Percentiles rank a stretch among this genome's conserved stretches.
Conservation (phyloP, 64 coral and sea anemone genomes). For the Actinia equina region DNA sequence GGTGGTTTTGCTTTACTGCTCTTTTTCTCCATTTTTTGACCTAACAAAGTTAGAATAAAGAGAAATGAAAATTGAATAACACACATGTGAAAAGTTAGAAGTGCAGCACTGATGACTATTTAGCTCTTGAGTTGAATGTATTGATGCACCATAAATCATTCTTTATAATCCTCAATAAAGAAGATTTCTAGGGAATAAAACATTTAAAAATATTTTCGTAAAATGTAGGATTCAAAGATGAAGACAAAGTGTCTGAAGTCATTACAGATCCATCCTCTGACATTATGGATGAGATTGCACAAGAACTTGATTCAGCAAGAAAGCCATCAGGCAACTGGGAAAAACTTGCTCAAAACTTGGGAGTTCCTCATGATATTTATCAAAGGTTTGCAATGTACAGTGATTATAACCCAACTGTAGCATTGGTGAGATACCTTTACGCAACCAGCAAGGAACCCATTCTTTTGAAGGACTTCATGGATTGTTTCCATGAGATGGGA, state of each 20-base stretch:
- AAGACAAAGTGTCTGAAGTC: slow-evolving; percentile 14
- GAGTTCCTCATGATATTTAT: neutral
- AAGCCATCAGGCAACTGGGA: neutral
- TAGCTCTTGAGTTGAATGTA: too few relatives aligned
- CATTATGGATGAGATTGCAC: neutral
- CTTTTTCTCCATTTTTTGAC: too few relatives aligned
- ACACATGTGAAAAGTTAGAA: too few relatives aligned
- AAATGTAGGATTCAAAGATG: neutral
- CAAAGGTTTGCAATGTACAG: slow-evolving; percentile 7
- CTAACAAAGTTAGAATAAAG: too few relatives aligned
- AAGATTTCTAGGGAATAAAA: too few relatives aligned
- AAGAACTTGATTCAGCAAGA: slow-evolving; percentile 8
- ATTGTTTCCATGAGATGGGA: neutral
- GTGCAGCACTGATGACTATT: too few relatives aligned
- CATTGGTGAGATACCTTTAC: neutral
- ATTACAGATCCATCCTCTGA: neutral
- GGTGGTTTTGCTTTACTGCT: too few relatives aligned
- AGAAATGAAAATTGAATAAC: too few relatives aligned
- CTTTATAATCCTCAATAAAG: too few relatives aligned
- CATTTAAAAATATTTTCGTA: too few relatives aligned
- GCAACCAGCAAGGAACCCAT: neutral
- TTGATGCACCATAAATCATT: too few relatives aligned
- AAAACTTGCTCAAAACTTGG: neutral
- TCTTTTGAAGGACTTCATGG: neutral
- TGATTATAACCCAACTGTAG: neutral